Percentiles rank a stretch among this genome's conserved stretches.
Conservation (phyloP, 2,797 vertebrate species). For the Cryptoblepharus egeriae region DNA sequence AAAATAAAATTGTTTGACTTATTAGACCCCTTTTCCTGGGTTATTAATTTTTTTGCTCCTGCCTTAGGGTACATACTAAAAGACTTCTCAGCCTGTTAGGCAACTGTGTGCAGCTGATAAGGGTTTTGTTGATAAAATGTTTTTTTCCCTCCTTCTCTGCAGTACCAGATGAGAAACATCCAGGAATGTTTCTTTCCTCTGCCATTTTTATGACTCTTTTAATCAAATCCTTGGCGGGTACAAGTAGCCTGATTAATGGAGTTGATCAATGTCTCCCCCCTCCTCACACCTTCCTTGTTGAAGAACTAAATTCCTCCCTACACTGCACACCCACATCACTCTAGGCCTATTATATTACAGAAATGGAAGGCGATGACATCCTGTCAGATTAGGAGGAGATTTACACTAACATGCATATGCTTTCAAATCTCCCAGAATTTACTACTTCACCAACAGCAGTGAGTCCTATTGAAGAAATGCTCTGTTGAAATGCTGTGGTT, state of each 20-base stretch:
- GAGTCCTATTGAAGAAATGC: neutral
- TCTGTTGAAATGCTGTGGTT: too few relatives aligned
- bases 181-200: conserved; percentile 36
- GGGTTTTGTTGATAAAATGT: rapidly evolving
- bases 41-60: conserved; percentile 33
- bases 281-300: conserved; percentile 27
- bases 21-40: neutral
- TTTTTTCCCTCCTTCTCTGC: conserved; percentile 27
- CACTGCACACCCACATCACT: conserved; percentile 37
- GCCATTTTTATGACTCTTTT: conserved; percentile 58
- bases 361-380: conserved; percentile 24
- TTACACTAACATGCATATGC: neutral
- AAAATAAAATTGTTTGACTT: conserved; percentile 30
- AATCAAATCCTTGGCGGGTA: conserved; percentile 61
- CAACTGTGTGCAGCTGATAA: neutral
- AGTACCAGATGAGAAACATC: neutral
- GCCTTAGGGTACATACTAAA: conserved; percentile 28
- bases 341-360: conserved; percentile 47
- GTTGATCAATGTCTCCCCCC: conserved; percentile 27
- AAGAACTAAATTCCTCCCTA: conserved; percentile 25
- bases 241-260: conserved; percentile 63
- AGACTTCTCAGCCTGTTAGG: conserved; percentile 11
- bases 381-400: conserved; percentile 49
- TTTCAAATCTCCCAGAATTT: conserved; percentile 44
- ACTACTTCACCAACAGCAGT: conserved; percentile 21